Evolutionary conservation across 2,797 vertebrate species (phyloP), one percentile per base, ranked within the genome.

Genomic region (Phoeniculus purpureus): DNA sequence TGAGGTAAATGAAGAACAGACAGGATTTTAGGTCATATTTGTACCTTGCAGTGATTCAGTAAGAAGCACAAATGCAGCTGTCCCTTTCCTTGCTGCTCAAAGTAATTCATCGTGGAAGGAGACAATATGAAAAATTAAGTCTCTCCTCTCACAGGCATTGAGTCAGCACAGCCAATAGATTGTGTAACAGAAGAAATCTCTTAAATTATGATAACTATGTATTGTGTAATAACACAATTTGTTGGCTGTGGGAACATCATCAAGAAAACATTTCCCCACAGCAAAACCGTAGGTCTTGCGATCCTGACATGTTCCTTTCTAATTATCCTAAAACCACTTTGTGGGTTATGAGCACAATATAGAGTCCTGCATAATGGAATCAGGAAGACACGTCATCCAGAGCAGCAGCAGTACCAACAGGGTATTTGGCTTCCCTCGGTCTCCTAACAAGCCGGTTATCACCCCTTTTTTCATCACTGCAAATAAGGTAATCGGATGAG

Each of bases 181-280:
- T 95, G 75, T 75, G 83, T 50, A 95, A 95, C 40, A 80, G 80
- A 89, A 89, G 54, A 82, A 61, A 55, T 40, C 18, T 87, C 59
- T 37, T 80, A 61, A 86, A 59, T 88, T 91, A 91, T 65, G 51
- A 56, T 62, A 80, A 93, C 58, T 77, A 29, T 2, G 1, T 75
- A 21, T 93, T 93, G 78, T n/a, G 75, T 72, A 95, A 95, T 23
- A 82, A 29, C 37, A 85, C 31, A 40, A 50, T 91, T 93, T 94
- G 43, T 92, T 90, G 87, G 85, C 76, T 95, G 59, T 71, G 78
- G 91, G 83, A 88, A 89, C 58, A 27, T 76, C 43, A 74, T 64
- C 58, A 51, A 2, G 27, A 95, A 90, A 93, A 74, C 85, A 95
- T 90, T 92, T 34, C 65, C 88, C 61, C 51, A 32, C 55, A 90